A percentile compares a stretch with the other conserved stretches of the same genome.
Conservation (phyloP, 2,797 vertebrate species). For the Syngnathus acus region DNA sequence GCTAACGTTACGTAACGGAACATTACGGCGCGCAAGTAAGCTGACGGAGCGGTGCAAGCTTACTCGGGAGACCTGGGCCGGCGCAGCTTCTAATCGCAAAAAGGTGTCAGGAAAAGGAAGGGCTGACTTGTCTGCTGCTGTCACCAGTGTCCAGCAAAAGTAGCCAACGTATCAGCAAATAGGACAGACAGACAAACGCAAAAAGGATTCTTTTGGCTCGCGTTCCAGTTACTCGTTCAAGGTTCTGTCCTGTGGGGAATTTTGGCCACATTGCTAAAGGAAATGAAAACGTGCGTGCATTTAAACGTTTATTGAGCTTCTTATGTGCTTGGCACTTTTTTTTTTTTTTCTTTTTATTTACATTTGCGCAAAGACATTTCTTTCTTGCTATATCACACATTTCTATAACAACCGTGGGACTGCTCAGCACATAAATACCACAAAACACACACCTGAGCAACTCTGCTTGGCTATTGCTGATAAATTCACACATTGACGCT, state of each 20-base stretch:
- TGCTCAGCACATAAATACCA: slow-evolving; percentile 96
- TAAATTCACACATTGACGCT: slow-evolving; percentile 85
- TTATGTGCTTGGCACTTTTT: slow-evolving; percentile 85
- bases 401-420: slow-evolving; percentile 71
- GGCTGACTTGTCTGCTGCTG: too few relatives aligned
- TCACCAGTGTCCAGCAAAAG: too few relatives aligned
- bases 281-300: slow-evolving; percentile 60
- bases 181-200: too few relatives aligned
- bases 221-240: too few relatives aligned
- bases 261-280: slow-evolving; percentile 24
- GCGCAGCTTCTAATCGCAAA: too few relatives aligned
- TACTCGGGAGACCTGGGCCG: too few relatives aligned
- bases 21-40: too few relatives aligned
- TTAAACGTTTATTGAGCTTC: slow-evolving; percentile 87
- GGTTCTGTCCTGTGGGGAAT: background rate
- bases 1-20: too few relatives aligned
- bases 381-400: slow-evolving; percentile 68
- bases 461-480: slow-evolving; percentile 78
- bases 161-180: too few relatives aligned
- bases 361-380: slow-evolving; percentile 70
- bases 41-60: too few relatives aligned
- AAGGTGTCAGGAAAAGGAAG: too few relatives aligned
- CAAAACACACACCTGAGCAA: slow-evolving; percentile 85
- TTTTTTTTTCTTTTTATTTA: slow-evolving; percentile 43
- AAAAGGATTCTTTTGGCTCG: too few relatives aligned